phyloP scores from a whole-genome alignment of 2,797 vertebrate species.

The Morelia viridis region DNA sequence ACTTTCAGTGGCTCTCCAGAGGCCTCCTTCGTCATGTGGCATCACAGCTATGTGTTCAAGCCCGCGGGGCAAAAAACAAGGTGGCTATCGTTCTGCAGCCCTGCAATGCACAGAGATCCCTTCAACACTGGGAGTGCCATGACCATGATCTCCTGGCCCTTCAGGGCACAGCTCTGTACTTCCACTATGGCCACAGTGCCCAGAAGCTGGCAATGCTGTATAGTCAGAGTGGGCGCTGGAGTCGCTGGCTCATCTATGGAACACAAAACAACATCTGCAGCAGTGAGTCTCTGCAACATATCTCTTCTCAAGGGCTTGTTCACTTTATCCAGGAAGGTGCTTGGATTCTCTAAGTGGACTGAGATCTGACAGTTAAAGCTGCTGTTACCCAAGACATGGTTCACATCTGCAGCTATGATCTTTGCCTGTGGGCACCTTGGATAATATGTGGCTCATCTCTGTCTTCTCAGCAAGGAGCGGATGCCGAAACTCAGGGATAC shows the following conservation, averaged over 20 bases:
- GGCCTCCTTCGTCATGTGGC: conserved; percentile 2
- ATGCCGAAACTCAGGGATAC: not conserved
- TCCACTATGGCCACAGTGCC: conserved; percentile 14
- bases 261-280: not conserved
- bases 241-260: conserved; percentile 7
- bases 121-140: conserved; percentile 4
- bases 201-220: not conserved
- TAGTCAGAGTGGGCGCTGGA: not conserved
- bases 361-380: not conserved
- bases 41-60: conserved; percentile 7
- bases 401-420: not conserved
- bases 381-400: not conserved
- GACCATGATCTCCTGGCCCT: conserved; percentile 15
- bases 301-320: not conserved
- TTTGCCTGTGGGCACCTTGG: not conserved
- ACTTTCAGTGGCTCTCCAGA: not conserved
- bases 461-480: not conserved
- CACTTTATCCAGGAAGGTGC: not conserved
- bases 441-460: not conserved
- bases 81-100: not conserved
- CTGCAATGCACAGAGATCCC: not conserved
- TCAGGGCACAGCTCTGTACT: not conserved
- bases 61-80: not conserved
- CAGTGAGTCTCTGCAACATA: not conserved
- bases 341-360: not conserved